These are phyloP conservation scores for Pinna nobilis DNA, from an alignment of 1,140 invertebrate genomes.

Conservation along the genomic window DNA sequence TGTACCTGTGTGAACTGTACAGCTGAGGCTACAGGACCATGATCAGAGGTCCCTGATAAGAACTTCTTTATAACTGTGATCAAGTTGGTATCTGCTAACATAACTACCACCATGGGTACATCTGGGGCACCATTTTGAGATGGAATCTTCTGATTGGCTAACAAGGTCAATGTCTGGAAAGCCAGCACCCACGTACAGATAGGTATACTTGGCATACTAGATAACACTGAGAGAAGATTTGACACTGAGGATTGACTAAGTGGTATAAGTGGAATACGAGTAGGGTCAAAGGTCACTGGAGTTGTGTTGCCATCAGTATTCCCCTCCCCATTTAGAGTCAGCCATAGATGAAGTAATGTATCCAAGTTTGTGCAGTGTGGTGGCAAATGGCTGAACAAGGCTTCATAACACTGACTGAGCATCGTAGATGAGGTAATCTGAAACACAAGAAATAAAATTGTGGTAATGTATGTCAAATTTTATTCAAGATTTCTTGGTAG, in stretches of 20 bases:
- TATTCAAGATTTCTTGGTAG: too few relatives aligned
- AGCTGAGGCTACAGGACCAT: conserved; percentile 55
- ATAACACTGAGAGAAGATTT: conserved; percentile 82
- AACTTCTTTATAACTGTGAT: conserved; percentile 84
- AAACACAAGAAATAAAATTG: conserved; percentile 24
- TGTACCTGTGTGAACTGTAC: conserved; percentile 65
- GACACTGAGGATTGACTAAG: conserved; percentile 83
- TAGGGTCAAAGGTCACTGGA: conserved; percentile 72
- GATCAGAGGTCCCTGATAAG: conserved; percentile 79
- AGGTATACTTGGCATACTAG: conserved; percentile 80
- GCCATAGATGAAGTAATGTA: conserved; percentile 87
- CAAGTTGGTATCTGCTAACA: conserved; percentile 83
- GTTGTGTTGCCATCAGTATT: conserved; percentile 40
- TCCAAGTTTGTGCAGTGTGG: conserved; percentile 82
- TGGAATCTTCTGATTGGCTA: conserved; percentile 63
- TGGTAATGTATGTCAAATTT: conserved; percentile 4
- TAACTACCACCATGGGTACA: conserved; percentile 77
- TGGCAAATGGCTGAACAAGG: conserved; percentile 81
- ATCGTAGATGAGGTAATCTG: conserved; percentile 76
- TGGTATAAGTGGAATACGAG: conserved; percentile 82
- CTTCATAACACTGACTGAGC: conserved; percentile 83
- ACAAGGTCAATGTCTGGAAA: conserved; percentile 79
- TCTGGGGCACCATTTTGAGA: conserved; percentile 4
- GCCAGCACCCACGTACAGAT: conserved; percentile 85
- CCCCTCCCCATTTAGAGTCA: conserved; percentile 82